Evolutionary conservation across 2,888 invertebrate species (phyloP).

Genomic region (Cheilosia grossa): DNA sequence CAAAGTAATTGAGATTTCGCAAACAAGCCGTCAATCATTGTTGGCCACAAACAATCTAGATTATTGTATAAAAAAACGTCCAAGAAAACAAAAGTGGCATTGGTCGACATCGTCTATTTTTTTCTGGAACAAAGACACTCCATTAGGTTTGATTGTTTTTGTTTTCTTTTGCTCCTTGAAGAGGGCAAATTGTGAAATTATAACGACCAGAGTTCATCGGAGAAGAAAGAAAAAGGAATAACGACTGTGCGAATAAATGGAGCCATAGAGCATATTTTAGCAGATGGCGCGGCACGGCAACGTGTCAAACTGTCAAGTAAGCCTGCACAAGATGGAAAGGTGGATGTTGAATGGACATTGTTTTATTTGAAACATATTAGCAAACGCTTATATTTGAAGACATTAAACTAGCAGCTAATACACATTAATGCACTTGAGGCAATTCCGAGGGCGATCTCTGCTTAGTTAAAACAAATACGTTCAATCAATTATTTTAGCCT

Average conservation of each 20-base stretch:
- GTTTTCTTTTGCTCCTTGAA: neutral
- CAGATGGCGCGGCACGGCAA: neutral
- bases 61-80: neutral
- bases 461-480: neutral
- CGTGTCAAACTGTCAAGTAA: neutral
- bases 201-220: neutral
- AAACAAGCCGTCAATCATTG: conserved; percentile 55
- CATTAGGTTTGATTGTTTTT: neutral
- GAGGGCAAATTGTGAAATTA: conserved; percentile 2
- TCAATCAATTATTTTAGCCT: neutral
- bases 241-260: neutral
- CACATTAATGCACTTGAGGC: neutral
- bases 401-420: neutral
- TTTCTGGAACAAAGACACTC: conserved; percentile 27
- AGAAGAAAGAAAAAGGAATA: neutral
- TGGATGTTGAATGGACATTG: neutral
- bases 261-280: neutral
- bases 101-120: conserved; percentile 6
- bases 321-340: neutral
- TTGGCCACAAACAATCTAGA: conserved; percentile 33
- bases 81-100: neutral
- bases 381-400: neutral
- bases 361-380: conserved; percentile 4
- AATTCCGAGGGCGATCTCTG: neutral
- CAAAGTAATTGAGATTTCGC: conserved; percentile 62